Conservation (phyloP, 1,140 invertebrate genomes). For the Bombus vancouverensis region DNA sequence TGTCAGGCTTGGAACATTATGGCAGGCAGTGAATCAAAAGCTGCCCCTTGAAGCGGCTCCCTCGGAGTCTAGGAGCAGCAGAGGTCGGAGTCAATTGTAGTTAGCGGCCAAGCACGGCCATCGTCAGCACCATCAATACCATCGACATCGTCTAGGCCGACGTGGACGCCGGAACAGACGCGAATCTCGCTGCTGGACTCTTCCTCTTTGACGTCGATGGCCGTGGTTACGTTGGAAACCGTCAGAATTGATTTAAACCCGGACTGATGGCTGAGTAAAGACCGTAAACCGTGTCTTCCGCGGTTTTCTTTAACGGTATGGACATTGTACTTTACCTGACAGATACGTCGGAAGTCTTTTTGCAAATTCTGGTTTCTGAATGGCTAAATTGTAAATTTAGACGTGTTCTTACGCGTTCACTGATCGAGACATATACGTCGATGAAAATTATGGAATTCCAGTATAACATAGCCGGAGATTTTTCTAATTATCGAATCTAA, state of each 20-base stretch:
- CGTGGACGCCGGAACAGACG: conserved; percentile 5
- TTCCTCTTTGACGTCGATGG: conserved; percentile 51
- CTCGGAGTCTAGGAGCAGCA: conserved; percentile 39
- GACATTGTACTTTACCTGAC: neutral
- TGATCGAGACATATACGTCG: too few relatives aligned
- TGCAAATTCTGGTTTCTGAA: neutral
- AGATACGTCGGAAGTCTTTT: neutral
- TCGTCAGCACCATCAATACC: conserved; percentile 46
- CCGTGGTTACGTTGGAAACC: conserved; percentile 45
- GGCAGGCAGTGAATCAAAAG: conserved; percentile 58
- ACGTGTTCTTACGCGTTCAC: too few relatives aligned
- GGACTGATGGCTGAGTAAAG: conserved; percentile 25
- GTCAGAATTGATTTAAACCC: conserved; percentile 63
- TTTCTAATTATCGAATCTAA: too few relatives aligned
- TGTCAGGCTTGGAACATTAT: conserved; percentile 45
- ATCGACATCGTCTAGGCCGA: conserved; percentile 11
- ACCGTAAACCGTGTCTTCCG: neutral
- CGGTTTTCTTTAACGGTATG: neutral
- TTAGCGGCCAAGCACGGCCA: conserved; percentile 27
- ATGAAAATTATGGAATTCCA: too few relatives aligned
- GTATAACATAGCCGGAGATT: too few relatives aligned
- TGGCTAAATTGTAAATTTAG: too few relatives aligned
- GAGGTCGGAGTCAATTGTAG: conserved; percentile 61
- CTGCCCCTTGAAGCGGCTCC: conserved; percentile 34
- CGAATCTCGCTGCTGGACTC: conserved; percentile 10